Evolutionary conservation across 2,113 vertebrate genomes (phyloP).

Genomic region (Glareola pratincola): DNA sequence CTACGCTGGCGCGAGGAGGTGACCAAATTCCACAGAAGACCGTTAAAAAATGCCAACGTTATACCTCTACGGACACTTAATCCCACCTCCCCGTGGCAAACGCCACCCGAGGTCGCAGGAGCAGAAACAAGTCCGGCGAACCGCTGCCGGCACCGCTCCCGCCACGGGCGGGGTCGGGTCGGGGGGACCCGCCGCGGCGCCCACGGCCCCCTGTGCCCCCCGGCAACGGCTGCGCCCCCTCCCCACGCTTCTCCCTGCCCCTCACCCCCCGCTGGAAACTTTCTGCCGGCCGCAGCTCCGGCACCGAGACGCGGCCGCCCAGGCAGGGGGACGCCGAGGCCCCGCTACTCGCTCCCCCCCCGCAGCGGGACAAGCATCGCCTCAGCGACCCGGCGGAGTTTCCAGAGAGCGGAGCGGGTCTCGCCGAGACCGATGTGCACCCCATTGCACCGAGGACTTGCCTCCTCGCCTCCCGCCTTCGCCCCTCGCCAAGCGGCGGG

Average conservation of each 20-base stretch:
- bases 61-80: neutral
- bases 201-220: neutral
- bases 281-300: neutral
- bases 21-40: neutral
- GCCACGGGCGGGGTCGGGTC: neutral
- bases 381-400: rapidly evolving
- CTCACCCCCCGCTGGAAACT: neutral
- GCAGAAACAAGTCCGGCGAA: neutral
- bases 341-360: rapidly evolving
- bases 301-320: neutral
- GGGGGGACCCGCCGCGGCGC: neutral
- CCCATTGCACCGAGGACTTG: neutral
- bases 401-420: neutral
- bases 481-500: neutral
- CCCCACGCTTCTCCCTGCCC: neutral
- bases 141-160: neutral
- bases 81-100: neutral
- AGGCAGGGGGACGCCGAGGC: neutral
- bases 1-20: neutral
- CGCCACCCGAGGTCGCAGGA: neutral
- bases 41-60: neutral
- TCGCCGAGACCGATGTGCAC: neutral
- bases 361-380: neutral
- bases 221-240: neutral
- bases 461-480: neutral